Evolutionary conservation across 2,797 vertebrate genomes (phyloP).

Genomic region (Sarcophilus harrisii): DNA sequence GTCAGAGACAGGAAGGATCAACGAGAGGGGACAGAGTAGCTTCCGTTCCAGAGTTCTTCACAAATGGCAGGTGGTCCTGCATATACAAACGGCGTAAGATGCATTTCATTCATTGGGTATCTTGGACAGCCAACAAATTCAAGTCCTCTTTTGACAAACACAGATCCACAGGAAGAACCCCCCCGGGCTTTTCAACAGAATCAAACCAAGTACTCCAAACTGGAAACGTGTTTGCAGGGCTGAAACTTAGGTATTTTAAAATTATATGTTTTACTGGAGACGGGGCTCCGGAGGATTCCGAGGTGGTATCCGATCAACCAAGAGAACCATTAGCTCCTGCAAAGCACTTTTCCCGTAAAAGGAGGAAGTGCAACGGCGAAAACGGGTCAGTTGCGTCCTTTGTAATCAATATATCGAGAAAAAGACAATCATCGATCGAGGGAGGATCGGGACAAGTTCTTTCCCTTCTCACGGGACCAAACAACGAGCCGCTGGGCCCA

Average conservation of each 20-base stretch:
- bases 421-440: neutral
- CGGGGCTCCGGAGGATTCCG: too few species aligned
- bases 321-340: neutral
- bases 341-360: neutral
- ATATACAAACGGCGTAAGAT: neutral
- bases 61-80: neutral
- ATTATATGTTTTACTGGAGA: neutral
- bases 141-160: neutral
- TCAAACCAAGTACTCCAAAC: neutral
- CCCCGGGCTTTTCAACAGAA: neutral
- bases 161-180: neutral
- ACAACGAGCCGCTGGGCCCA: too few species aligned
- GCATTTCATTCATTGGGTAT: neutral
- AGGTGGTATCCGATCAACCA: neutral
- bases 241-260: neutral
- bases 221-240: neutral
- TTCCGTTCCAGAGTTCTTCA: neutral
- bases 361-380: neutral
- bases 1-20: too few species aligned
- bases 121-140: neutral
- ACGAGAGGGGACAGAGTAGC: neutral
- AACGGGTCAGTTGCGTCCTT: neutral
- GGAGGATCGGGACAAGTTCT: neutral
- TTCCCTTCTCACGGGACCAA: neutral
- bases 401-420: neutral